Conservation (phyloP, 2,888 invertebrate species). For the Cantharis nigra region DNA sequence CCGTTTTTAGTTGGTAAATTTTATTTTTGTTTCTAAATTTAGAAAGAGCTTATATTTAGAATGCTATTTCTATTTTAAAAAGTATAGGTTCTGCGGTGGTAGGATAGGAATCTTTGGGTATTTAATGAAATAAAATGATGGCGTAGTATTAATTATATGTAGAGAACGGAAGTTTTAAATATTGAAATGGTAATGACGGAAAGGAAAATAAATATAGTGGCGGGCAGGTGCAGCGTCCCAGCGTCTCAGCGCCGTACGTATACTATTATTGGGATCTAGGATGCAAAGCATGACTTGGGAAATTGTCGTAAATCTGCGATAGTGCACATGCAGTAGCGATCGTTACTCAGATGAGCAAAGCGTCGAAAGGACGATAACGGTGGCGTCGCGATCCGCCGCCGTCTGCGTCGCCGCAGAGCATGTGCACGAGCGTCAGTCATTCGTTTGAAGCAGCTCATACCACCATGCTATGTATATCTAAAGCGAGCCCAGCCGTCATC, state of each 20-base stretch:
- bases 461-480: slow-evolving; percentile 34
- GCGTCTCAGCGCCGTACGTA: not conserved
- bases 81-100: not conserved
- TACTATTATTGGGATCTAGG: slow-evolving; percentile 34
- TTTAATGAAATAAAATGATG: not conserved
- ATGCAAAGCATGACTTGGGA: slow-evolving; percentile 22
- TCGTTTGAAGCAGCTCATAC: slow-evolving; percentile 32
- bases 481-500: slow-evolving; percentile 33
- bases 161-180: not conserved
- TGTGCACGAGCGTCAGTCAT: slow-evolving; percentile 39
- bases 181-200: not conserved
- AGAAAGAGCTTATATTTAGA: not conserved
- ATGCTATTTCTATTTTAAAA: not conserved
- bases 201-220: not conserved
- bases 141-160: not conserved
- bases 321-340: slow-evolving; percentile 34
- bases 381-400: slow-evolving; percentile 24
- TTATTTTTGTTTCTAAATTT: not conserved
- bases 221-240: slow-evolving; percentile 25
- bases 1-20: not conserved
- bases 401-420: slow-evolving; percentile 38
- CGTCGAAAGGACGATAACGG: slow-evolving; percentile 22
- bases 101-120: not conserved
- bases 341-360: slow-evolving; percentile 23
- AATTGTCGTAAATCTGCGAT: slow-evolving; percentile 33